phyloP scores from a whole-genome alignment of 2,888 invertebrate species.

The Patella ulyssiponensis region DNA sequence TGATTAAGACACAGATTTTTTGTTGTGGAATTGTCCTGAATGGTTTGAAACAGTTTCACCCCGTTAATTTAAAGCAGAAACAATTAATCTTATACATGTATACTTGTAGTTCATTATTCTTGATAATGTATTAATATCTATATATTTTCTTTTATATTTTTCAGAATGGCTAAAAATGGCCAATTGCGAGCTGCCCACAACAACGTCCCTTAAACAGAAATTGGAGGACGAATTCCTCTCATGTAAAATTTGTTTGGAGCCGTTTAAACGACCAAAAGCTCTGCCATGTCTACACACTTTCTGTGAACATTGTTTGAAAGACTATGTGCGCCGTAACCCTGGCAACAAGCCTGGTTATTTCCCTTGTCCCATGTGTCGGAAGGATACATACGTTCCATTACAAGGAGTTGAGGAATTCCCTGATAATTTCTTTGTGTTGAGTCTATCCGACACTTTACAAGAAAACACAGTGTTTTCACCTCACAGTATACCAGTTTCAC shows the following conservation, averaged over 20 bases:
- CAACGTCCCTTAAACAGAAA: conserved; percentile 57
- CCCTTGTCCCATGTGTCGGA: conserved; percentile 66
- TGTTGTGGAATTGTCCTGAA: no score
- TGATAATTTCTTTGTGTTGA: conserved; percentile 62
- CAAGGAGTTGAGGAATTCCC: conserved; percentile 60
- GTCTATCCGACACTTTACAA: conserved; percentile 61
- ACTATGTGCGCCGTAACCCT: conserved; percentile 63
- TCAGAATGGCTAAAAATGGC: conserved; percentile 69
- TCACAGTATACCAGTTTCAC: conserved; percentile 25
- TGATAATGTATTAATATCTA: no score
- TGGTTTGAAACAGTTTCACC: no score
- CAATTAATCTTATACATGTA: no score
- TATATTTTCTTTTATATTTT: conserved; percentile 31
- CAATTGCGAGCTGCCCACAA: conserved; percentile 45
- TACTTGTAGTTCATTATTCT: no score
- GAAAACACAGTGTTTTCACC: conserved; percentile 40
- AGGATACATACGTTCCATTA: conserved; percentile 56
- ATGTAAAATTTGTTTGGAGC: conserved; percentile 66
- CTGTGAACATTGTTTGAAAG: conserved; percentile 58
- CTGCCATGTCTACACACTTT: conserved; percentile 64
- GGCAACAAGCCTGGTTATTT: conserved; percentile 60
- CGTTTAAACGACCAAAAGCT: conserved; percentile 60
- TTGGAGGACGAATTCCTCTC: conserved; percentile 66
- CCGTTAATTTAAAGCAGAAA: no score
- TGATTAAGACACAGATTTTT: no score